These are phyloP conservation scores for Panorpa germanica DNA, from an alignment of 2,888 invertebrate genomes.

Conservation along the genomic window DNA sequence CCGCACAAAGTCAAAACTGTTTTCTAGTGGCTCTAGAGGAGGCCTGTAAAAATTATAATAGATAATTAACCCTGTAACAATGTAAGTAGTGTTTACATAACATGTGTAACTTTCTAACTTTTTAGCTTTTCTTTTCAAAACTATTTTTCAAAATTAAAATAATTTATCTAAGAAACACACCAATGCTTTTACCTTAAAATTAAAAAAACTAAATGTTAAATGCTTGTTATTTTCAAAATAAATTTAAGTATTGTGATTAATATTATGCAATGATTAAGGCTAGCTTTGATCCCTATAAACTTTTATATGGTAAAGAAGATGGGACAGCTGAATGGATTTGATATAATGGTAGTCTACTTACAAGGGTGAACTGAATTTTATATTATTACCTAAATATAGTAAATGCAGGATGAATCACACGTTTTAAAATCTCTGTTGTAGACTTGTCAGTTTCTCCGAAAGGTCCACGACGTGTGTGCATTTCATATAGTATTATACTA, in stretches of 20 bases:
- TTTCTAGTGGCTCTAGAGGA: conserved; percentile 56
- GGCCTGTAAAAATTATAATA: conserved; percentile 33
- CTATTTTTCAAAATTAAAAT: neutral
- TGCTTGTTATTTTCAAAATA: too few species aligned
- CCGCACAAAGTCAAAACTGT: conserved; percentile 69
- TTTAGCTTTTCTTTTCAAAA: too few species aligned
- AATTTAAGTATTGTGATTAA: too few species aligned
- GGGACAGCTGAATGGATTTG: neutral
- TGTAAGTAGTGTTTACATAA: neutral
- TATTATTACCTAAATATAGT: too few species aligned
- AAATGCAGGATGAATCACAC: conserved; percentile 22
- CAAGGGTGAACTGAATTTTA: too few species aligned
- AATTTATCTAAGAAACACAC: too few species aligned
- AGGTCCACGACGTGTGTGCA: conserved; percentile 72
- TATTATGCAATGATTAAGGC: too few species aligned
- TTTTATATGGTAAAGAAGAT: conserved; percentile 1
- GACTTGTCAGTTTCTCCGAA: conserved; percentile 54
- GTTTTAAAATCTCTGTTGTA: conserved; percentile 34
- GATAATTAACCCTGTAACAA: conserved; percentile 1
- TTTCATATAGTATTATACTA: conserved; percentile 72
- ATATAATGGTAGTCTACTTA: conserved; percentile 12
- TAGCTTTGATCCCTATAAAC: too few species aligned
- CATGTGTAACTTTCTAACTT: too few species aligned
- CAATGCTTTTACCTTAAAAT: too few species aligned
- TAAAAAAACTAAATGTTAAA: too few species aligned